Conservation (phyloP, 2,113 vertebrate genomes). For the Todiramphus saurophagus region DNA sequence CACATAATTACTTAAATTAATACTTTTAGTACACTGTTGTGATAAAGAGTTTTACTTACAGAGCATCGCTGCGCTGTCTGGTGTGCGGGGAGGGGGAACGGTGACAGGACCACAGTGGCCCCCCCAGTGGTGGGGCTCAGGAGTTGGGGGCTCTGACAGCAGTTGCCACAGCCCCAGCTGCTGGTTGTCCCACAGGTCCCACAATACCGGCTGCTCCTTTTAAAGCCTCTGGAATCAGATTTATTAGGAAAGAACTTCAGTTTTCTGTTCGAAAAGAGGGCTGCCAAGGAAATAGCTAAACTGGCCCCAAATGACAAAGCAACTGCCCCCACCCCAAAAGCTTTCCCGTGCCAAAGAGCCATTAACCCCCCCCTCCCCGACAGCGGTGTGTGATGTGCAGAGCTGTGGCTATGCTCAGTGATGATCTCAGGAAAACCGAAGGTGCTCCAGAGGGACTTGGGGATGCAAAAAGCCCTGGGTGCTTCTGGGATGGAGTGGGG, state of each 20-base stretch:
- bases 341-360: background rate
- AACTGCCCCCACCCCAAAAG: background rate
- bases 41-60: background rate
- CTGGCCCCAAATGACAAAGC: background rate
- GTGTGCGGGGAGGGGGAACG: fast-evolving
- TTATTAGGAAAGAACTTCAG: background rate
- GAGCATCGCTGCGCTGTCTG: fast-evolving
- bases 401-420: background rate
- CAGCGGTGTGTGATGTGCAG: background rate
- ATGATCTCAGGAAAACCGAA: background rate
- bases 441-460: background rate
- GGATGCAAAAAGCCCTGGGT: background rate
- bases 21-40: conserved; percentile 24
- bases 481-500: background rate
- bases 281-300: background rate
- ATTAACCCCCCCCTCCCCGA: fast-evolving
- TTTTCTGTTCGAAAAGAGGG: background rate
- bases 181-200: background rate
- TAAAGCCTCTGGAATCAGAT: background rate
- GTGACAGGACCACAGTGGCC: background rate
- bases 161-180: background rate
- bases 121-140: fast-evolving
- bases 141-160: fast-evolving
- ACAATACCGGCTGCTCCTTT: background rate
- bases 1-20: conserved; percentile 67